Evolutionary conservation across 1,140 invertebrate species (phyloP), one percentile per base, ranked within the genome.

Genomic region (Reticulitermes speratus): DNA sequence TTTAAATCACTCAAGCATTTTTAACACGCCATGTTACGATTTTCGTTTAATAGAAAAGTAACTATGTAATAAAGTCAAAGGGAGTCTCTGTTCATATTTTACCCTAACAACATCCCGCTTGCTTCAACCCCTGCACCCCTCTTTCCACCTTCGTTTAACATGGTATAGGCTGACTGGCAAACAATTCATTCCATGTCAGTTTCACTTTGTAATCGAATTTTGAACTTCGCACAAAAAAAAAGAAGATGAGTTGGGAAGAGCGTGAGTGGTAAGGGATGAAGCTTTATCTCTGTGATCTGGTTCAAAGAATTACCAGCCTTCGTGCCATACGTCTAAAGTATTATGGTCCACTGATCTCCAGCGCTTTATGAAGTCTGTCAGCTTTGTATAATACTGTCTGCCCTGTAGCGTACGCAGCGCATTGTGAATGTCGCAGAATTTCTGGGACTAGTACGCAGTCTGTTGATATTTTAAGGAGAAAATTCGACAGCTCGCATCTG

Each of bases 141-240:
- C 25, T 30, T 14, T 1, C 65, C 16, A 12, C 65, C n/a, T 75
- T 75, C 11, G 9, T 11, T 30, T 9, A n/a, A 30, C 9, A 8
- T 30, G n/a, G n/a, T 30, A 75, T 30, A 75, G n/a, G 65, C 3
- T n/a, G 65, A 75, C 25, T n/a, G 16, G n/a, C 65, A 65, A 30
- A 30, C 16, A 25, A 75, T n/a, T 30, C 59, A 23, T 30, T n/a
- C 16, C 7, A 25, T 30, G 14, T 75, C 65, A 75, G n/a, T 75
- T 75, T 75, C 65, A 75, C 65, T 75, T 75, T 75, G n/a, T 75
- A 75, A 75, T 75, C 65, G 65, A 75, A 75, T 75, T 75, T 75
- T 75, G 25, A 75, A 30, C 65, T 75, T 30, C n/a, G 8, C 7
- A 30, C 65, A 75, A 75, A 75, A 75, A 25, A 30, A 25, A 75